These are phyloP conservation scores for Molanna angustata DNA, from an alignment of 2,888 invertebrate species.

Conservation along the genomic window DNA sequence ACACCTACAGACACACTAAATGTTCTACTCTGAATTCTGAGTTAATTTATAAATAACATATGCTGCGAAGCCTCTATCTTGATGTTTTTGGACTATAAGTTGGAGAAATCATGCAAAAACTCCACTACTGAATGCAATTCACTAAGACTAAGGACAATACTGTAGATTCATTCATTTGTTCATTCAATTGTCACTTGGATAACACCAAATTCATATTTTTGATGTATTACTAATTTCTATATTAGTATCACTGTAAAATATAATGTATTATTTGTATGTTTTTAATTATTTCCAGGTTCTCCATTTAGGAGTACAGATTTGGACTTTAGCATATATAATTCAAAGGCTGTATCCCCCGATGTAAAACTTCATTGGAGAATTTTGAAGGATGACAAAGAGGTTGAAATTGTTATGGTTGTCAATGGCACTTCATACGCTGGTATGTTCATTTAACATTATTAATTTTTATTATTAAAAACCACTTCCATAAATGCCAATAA, in stretches of 20 bases:
- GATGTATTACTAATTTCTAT: too few species aligned
- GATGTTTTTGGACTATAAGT: too few species aligned
- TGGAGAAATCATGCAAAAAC: too few species aligned
- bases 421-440: constrained; percentile 83
- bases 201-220: too few species aligned
- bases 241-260: background rate
- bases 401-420: constrained; percentile 85
- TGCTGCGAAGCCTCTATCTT: too few species aligned
- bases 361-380: constrained; percentile 84
- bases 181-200: too few species aligned
- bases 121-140: too few species aligned
- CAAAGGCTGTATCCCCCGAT: constrained; percentile 68
- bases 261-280: background rate
- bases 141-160: too few species aligned
- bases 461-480: background rate
- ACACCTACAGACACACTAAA: too few species aligned
- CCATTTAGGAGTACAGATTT: constrained; percentile 71
- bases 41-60: too few species aligned
- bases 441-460: constrained; percentile 33
- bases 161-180: too few species aligned
- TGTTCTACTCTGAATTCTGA: too few species aligned
- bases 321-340: constrained; percentile 68
- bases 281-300: constrained; percentile 57
- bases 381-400: constrained; percentile 76
- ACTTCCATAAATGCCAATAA: background rate